These are phyloP conservation scores for Thermophis baileyi DNA, from an alignment of 2,113 vertebrate species.

Conservation along the genomic window DNA sequence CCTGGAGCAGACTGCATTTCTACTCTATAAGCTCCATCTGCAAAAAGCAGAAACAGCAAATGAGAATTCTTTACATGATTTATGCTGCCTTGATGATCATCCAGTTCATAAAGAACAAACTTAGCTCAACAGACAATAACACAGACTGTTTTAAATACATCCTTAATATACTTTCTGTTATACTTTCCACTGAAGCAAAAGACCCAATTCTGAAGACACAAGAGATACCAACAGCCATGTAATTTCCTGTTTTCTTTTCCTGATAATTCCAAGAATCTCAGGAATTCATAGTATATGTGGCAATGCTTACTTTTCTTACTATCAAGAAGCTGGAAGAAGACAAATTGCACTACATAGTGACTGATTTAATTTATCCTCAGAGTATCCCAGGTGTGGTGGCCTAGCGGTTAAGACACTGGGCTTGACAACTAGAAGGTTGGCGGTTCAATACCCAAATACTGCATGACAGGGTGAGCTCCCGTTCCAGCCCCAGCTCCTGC, in stretches of 20 bases:
- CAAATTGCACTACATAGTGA: constrained; percentile 41
- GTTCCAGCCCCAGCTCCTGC: background rate
- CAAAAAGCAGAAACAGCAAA: constrained; percentile 63
- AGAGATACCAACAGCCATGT: constrained; percentile 10
- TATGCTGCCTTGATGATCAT: constrained; percentile 65
- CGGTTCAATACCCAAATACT: background rate
- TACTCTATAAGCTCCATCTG: constrained; percentile 68
- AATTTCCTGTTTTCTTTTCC: constrained; percentile 40
- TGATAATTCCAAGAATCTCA: constrained; percentile 42
- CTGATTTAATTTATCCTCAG: constrained; percentile 12
- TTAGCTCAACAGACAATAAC: constrained; percentile 63
- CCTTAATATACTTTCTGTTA: constrained; percentile 60
- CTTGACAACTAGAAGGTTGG: too few species aligned
- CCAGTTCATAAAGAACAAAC: constrained; percentile 72
- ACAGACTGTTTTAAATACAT: constrained; percentile 67
- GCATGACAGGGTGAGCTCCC: background rate
- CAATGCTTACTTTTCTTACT: constrained; percentile 41
- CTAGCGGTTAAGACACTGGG: too few species aligned
- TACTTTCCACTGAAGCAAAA: constrained; percentile 54
- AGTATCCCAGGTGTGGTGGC: background rate
- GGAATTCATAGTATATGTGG: constrained; percentile 47
- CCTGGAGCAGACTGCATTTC: constrained; percentile 71
- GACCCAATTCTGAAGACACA: constrained; percentile 37
- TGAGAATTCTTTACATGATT: constrained; percentile 67
- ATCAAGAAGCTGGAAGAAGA: constrained; percentile 35